Conservation (phyloP, 2,113 vertebrate species). For the Gasterosteus aculeatus region DNA sequence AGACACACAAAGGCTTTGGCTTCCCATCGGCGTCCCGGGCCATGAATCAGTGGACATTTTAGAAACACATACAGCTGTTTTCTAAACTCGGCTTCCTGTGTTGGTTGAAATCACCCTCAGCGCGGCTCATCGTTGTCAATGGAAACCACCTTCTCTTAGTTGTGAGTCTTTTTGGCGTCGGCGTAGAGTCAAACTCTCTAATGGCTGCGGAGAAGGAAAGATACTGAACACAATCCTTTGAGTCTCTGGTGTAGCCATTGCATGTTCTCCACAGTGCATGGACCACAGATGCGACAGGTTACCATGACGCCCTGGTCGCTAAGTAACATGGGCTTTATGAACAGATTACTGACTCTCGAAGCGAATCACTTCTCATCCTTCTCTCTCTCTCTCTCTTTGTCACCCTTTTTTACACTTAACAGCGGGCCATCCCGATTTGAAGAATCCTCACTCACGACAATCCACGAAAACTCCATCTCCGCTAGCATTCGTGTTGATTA, state of each 20-base stretch:
- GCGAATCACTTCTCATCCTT: constrained; percentile 33
- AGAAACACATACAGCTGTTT: constrained; percentile 55
- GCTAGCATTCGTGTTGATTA: constrained; percentile 33
- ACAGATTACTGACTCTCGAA: constrained; percentile 40
- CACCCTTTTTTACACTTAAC: neutral
- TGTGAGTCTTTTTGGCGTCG: constrained; percentile 12
- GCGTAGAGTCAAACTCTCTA: no score
- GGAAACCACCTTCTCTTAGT: constrained; percentile 28
- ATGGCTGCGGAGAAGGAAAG: constrained; percentile 29
- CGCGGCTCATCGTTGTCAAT: constrained; percentile 9
- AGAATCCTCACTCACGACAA: constrained; percentile 1
- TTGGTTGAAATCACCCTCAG: constrained; percentile 43
- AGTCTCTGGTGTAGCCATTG: constrained; percentile 24
- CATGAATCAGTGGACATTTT: constrained; percentile 49
- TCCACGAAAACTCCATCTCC: constrained; percentile 2
- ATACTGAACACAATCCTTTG: constrained; percentile 42
- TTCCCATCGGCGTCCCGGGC: constrained; percentile 39
- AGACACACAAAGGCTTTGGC: constrained; percentile 64
- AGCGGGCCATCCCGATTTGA: neutral
- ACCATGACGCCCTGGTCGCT: constrained; percentile 67
- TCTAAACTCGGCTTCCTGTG: constrained; percentile 24
- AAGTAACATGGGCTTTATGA: constrained; percentile 59
- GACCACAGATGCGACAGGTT: constrained; percentile 57
- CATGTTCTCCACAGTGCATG: constrained; percentile 30
- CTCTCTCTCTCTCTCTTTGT: neutral